Evolutionary conservation across 2,797 vertebrate species (phyloP).

Genomic region (Neopelma chrysocephalum): DNA sequence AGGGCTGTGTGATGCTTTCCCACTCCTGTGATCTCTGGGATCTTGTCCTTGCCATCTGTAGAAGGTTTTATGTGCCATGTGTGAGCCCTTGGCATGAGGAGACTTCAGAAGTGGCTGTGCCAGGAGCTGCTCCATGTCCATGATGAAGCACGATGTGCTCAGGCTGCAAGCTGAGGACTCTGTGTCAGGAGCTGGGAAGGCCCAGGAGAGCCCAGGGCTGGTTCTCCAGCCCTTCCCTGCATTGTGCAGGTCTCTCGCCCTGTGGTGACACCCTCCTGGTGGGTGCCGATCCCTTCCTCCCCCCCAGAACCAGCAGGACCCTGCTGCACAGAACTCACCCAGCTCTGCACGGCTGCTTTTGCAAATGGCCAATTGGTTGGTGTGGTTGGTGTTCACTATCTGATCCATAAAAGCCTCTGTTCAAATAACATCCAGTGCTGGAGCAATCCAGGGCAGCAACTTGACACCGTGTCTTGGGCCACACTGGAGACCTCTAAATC

Average conservation of each 20-base stretch:
- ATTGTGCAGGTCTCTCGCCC: background rate
- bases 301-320: background rate
- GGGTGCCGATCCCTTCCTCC: background rate
- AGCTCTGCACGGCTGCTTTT: background rate
- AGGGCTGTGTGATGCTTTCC: background rate
- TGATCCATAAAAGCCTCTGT: fast-evolving
- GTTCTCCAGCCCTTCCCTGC: background rate
- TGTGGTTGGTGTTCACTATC: background rate
- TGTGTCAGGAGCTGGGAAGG: background rate
- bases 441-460: background rate
- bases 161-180: background rate
- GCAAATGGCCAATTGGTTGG: background rate
- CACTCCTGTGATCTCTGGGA: background rate
- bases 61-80: background rate
- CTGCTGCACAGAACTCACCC: background rate
- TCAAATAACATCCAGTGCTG: background rate
- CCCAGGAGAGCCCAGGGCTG: background rate
- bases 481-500: background rate
- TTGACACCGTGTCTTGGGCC: background rate
- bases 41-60: background rate
- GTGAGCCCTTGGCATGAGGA: background rate
- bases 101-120: fast-evolving
- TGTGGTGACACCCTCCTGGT: background rate
- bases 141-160: fast-evolving
- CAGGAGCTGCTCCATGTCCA: background rate